Evolutionary conservation across 2,797 vertebrate genomes (phyloP), one percentile per base, ranked within the genome.

Genomic region (Mallotus villosus): DNA sequence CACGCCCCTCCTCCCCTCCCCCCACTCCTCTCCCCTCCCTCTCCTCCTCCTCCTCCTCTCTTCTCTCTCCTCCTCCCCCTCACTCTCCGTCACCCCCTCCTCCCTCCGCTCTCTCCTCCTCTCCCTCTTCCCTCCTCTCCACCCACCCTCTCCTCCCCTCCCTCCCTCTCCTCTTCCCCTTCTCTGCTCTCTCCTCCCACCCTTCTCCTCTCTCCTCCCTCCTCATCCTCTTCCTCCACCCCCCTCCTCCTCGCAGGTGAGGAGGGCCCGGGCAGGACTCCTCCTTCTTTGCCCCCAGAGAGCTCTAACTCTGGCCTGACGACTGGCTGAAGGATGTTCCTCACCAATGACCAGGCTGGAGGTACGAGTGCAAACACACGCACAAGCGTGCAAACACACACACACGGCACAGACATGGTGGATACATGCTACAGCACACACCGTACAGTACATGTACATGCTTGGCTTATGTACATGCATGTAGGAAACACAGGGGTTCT

Each of bases 301-400:
- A 89, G 97, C 97, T 74, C 90, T 99, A 78, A 95, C 89, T 71
- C 86, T 97, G 77, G 97, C 12, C 92, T 99, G 80, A 93, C 93
- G 98, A 98, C 64, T 99, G 97, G 98, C 86, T 99, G 74, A 92
- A 95, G 81, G 98, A 98, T n/a, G 78, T 97, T 99, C 67, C 91
- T 94, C 29, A 91, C 90, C 63, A 76, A 86, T 0, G 85, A 92
- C 68, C 89, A 90, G 17, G 85, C 85, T 32, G 86, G 86, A 85
- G 90, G 93, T 93, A 89, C 59, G 34, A 4, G 7, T n/a, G n/a
- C n/a, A n/a, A n/a, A 2, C 2, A 4, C 19, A n/a, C 29, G 7
- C 27, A 34, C 27, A n/a, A 5, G 27, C 22, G 5, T n/a, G 24
- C 58, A 60, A 21, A 57, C 57, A 21, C 22, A 3, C 60, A 29